These are phyloP conservation scores for Pangasianodon gigas DNA, from an alignment of 2,113 vertebrate species.

Conservation along the genomic window DNA sequence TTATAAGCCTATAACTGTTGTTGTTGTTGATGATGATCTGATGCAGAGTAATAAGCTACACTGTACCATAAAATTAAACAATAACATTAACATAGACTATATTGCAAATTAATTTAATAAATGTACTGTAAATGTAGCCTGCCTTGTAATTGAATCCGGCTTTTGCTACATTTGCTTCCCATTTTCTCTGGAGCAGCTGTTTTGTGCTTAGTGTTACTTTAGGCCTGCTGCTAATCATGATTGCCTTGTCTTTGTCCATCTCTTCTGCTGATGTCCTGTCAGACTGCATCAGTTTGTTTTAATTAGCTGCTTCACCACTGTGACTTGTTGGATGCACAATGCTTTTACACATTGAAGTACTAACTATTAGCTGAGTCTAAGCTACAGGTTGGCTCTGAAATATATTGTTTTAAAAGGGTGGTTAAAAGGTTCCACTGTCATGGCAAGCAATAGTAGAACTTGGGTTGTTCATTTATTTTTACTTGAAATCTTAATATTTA, in stretches of 20 bases:
- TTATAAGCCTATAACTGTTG: not conserved
- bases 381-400: not conserved
- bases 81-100: not conserved
- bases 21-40: not conserved
- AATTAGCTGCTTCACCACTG: not conserved
- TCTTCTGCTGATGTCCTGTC: not conserved
- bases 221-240: not conserved
- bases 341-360: not conserved
- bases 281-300: not conserved
- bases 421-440: not conserved
- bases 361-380: not conserved
- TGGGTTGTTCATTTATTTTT: not conserved
- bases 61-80: not conserved
- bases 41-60: not conserved
- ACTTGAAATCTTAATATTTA: not conserved
- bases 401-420: not conserved
- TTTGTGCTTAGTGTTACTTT: not conserved
- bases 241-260: not conserved
- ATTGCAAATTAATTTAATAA: not conserved
- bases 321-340: not conserved
- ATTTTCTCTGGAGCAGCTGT: too few relatives aligned
- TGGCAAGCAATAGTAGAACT: not conserved
- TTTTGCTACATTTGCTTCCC: not conserved
- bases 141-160: not conserved
- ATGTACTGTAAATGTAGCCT: not conserved